A percentile compares a stretch with the other conserved stretches of the same genome.
Evolutionary conservation across 2,113 vertebrate species (phyloP).

Genomic region (Rhizomys pruinosus): DNA sequence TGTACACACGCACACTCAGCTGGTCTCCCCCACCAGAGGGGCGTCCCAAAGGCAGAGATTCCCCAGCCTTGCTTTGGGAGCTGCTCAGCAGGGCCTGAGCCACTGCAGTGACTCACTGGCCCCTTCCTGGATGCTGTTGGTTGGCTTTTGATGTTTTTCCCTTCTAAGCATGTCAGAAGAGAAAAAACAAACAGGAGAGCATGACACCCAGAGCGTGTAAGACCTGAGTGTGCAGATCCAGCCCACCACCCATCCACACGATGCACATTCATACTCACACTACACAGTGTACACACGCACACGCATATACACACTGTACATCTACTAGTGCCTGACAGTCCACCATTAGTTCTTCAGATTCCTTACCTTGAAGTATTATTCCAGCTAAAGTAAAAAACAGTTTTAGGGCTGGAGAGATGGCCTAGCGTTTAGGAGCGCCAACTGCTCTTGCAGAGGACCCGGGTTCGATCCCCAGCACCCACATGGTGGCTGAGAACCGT

Average conservation of each 20-base stretch:
- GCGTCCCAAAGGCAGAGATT: neutral
- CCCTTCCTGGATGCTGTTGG: constrained; percentile 10
- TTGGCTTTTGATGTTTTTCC: constrained; percentile 65
- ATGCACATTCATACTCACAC: neutral
- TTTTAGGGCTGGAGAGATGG: too few species aligned
- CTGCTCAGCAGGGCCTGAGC: constrained; percentile 29
- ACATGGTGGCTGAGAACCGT: too few species aligned
- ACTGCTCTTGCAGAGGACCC: too few species aligned
- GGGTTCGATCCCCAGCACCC: too few species aligned
- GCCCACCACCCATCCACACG: neutral
- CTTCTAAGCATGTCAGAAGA: constrained; percentile 23
- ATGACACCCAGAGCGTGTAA: neutral
- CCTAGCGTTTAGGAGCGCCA: too few species aligned
- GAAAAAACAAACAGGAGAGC: neutral
- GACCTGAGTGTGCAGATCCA: neutral
- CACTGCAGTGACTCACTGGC: constrained; percentile 27
- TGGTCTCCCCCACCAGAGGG: too few species aligned
- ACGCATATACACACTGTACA: neutral
- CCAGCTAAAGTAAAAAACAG: constrained; percentile 3
- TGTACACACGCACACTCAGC: neutral
- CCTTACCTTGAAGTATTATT: neutral
- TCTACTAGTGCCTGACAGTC: neutral
- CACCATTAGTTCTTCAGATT: neutral
- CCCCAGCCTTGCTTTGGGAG: neutral
- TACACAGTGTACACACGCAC: neutral